Percentiles rank a stretch among this genome's conserved stretches.
phyloP scores from a whole-genome alignment of 1,140 invertebrate species.

The Lordiphosa clarofinis region DNA sequence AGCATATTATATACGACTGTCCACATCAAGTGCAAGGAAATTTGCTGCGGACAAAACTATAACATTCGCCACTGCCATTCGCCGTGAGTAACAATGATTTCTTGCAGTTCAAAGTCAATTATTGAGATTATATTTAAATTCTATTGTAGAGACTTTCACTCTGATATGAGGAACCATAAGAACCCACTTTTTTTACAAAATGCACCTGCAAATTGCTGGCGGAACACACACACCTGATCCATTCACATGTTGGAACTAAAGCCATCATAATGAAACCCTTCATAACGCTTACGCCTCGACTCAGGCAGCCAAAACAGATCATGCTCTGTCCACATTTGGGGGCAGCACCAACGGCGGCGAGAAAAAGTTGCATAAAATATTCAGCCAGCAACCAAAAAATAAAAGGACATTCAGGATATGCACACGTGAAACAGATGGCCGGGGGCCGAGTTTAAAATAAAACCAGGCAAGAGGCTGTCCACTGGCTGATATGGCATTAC shows the following conservation, averaged over 20 bases:
- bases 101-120: too few species aligned
- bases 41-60: too few species aligned
- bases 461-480: conserved; percentile 45
- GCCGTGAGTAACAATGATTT: too few species aligned
- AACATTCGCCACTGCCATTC: too few species aligned
- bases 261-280: conserved; percentile 1
- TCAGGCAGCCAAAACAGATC: not conserved
- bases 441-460: conserved; percentile 22
- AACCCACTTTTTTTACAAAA: not conserved
- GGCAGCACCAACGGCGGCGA: not conserved
- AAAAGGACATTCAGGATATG: conserved; percentile 47
- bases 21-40: too few species aligned
- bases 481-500: conserved; percentile 67
- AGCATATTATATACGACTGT: too few species aligned
- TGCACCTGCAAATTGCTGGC: not conserved
- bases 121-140: too few species aligned
- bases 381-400: conserved; percentile 14
- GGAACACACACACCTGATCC: not conserved
- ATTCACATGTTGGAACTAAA: conserved; percentile 5
- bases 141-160: too few species aligned
- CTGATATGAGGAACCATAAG: too few species aligned
- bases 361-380: conserved; percentile 55
- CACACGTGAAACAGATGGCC: conserved; percentile 31
- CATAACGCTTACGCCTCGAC: not conserved
- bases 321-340: not conserved